Evolutionary conservation across 1,140 invertebrate genomes (phyloP).

Genomic region (Drosophila miranda): DNA sequence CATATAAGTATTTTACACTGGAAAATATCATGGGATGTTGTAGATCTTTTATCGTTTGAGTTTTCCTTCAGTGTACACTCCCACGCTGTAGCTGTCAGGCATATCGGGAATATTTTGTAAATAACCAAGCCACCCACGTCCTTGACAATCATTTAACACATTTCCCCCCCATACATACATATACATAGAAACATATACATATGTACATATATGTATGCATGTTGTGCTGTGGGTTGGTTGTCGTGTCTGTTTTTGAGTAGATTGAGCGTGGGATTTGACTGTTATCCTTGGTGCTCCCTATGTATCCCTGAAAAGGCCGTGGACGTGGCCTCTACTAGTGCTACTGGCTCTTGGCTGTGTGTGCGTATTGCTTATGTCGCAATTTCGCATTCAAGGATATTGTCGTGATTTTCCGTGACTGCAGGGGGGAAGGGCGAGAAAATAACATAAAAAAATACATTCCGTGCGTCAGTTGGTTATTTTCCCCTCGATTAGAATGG

Average conservation of each 20-base stretch:
- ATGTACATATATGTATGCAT: conserved; percentile 11
- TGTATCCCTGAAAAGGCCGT: conserved; percentile 34
- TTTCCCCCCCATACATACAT: conserved; percentile 10
- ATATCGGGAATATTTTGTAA: conserved; percentile 50
- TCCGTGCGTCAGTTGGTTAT: conserved; percentile 59
- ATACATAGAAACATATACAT: conserved; percentile 20
- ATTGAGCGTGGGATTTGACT: conserved; percentile 12
- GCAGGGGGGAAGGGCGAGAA: conserved; percentile 6
- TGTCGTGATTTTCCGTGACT: conserved; percentile 48
- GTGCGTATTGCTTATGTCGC: conserved; percentile 40
- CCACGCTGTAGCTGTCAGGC: conserved; percentile 32
- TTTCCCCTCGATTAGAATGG: conserved; percentile 15
- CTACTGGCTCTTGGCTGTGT: too few relatives aligned
- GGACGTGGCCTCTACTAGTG: conserved; percentile 5
- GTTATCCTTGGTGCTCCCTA: conserved; percentile 42
- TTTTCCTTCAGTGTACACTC: background rate
- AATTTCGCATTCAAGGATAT: conserved; percentile 70
- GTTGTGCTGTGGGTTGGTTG: conserved; percentile 1
- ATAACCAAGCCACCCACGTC: conserved; percentile 64
- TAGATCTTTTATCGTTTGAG: background rate
- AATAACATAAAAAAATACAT: conserved; percentile 29
- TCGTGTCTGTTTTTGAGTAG: conserved; percentile 11
- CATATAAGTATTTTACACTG: too few relatives aligned
- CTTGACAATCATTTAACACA: conserved; percentile 62
- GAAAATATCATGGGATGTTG: too few relatives aligned